phyloP scores from a whole-genome alignment of 2,113 vertebrate species.

The Prolemur simus region DNA sequence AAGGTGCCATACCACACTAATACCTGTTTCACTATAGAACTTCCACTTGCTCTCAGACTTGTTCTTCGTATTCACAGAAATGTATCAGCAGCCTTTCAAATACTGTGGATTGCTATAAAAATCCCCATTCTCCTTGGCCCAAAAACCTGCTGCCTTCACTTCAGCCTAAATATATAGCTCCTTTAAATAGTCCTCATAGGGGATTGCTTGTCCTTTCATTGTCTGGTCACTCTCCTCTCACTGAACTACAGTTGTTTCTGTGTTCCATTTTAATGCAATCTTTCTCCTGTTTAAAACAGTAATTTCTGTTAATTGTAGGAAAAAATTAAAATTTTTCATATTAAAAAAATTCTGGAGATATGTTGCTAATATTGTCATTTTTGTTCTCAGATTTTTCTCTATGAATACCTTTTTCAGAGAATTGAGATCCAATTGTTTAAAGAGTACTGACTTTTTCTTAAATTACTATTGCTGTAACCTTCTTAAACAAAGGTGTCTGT shows the following conservation, averaged over 20 bases:
- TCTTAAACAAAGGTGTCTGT: background rate
- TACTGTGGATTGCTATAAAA: background rate
- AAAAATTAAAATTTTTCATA: background rate
- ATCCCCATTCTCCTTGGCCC: background rate
- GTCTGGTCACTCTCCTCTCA: background rate
- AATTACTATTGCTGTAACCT: background rate
- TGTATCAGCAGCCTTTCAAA: constrained; percentile 9
- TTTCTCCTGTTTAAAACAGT: background rate
- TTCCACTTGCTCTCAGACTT: background rate
- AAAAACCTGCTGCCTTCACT: background rate
- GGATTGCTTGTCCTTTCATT: background rate
- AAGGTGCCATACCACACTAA: background rate
- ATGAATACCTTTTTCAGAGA: background rate
- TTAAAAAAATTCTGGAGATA: constrained; percentile 1
- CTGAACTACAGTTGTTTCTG: background rate
- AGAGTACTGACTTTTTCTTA: background rate
- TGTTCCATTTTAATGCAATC: background rate
- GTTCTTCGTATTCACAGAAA: background rate
- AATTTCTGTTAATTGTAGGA: constrained; percentile 22
- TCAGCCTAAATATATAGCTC: constrained; percentile 11
- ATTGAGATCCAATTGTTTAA: background rate
- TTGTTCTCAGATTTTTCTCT: background rate
- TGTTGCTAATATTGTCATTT: background rate
- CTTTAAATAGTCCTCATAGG: background rate
- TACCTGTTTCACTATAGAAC: background rate